Conservation (phyloP, 2,797 vertebrate species). For the Hypotaenidia okinawae region DNA sequence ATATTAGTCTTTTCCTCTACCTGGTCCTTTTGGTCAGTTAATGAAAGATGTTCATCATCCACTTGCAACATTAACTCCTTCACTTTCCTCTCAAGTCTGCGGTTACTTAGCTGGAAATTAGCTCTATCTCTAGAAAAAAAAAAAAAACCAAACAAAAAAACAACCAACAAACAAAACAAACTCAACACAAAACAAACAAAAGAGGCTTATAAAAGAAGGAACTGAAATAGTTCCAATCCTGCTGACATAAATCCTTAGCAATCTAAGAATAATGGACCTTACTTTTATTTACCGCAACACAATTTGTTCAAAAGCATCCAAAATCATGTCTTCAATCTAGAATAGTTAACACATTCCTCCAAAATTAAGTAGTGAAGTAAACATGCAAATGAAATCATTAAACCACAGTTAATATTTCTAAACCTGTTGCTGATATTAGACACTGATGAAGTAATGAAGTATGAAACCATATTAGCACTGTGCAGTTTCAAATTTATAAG, state of each 20-base stretch:
- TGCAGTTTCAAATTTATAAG: background rate
- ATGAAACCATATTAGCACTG: background rate
- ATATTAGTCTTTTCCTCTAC: constrained; percentile 71
- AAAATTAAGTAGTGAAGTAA: background rate
- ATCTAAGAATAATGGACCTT: background rate
- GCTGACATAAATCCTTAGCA: background rate
- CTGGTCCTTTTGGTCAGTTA: constrained; percentile 97
- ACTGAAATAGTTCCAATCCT: background rate
- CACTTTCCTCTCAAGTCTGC: constrained; percentile 93
- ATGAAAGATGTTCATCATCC: constrained; percentile 91
- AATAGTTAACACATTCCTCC: background rate
- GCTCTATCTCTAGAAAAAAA: constrained; percentile 86
- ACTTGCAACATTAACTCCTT: constrained; percentile 96
- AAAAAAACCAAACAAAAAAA: rapidly evolving
- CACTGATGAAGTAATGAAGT: background rate
- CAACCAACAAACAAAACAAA: background rate
- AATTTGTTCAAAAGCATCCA: background rate
- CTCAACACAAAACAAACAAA: background rate
- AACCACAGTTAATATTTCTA: background rate
- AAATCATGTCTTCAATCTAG: background rate
- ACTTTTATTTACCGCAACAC: background rate
- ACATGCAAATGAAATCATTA: background rate
- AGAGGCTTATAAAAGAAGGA: background rate
- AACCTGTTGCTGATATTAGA: background rate
- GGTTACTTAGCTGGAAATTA: constrained; percentile 91